Evolutionary conservation across 2,113 vertebrate genomes (phyloP).

Genomic region (Agelaius tricolor): DNA sequence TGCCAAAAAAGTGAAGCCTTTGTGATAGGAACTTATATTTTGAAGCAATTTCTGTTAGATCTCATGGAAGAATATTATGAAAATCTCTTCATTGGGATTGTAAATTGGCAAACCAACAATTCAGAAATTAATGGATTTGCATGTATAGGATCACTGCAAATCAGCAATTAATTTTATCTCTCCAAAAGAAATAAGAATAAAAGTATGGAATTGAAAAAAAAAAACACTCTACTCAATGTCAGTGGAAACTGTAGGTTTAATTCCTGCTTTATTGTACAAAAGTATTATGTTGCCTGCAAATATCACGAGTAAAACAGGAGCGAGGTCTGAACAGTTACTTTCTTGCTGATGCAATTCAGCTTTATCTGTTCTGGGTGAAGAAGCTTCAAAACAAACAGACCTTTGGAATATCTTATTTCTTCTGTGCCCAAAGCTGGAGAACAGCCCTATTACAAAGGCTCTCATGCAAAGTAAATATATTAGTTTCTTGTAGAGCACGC

Average conservation of each 20-base stretch:
- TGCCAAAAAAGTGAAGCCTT: constrained; percentile 16
- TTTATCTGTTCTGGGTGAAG: not conserved
- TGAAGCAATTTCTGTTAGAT: not conserved
- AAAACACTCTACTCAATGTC: not conserved
- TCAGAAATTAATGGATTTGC: not conserved
- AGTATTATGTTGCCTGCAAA: not conserved
- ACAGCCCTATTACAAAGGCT: not conserved
- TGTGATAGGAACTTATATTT: not conserved
- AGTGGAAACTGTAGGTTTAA: not conserved
- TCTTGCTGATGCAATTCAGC: not conserved
- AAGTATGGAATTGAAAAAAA: not conserved
- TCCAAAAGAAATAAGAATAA: not conserved
- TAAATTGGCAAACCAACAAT: not conserved
- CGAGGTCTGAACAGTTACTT: not conserved
- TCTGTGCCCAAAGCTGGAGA: not conserved
- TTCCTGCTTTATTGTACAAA: not conserved
- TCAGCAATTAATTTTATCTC: not conserved
- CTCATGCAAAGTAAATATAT: not conserved
- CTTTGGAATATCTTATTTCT: not conserved
- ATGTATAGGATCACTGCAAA: not conserved
- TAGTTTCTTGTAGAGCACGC: not conserved
- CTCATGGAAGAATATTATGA: not conserved
- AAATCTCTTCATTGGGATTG: not conserved
- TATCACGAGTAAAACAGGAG: not conserved
- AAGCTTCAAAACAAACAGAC: not conserved